phyloP scores from a whole-genome alignment of 2,888 invertebrate genomes.

The Cantharis lateralis region DNA sequence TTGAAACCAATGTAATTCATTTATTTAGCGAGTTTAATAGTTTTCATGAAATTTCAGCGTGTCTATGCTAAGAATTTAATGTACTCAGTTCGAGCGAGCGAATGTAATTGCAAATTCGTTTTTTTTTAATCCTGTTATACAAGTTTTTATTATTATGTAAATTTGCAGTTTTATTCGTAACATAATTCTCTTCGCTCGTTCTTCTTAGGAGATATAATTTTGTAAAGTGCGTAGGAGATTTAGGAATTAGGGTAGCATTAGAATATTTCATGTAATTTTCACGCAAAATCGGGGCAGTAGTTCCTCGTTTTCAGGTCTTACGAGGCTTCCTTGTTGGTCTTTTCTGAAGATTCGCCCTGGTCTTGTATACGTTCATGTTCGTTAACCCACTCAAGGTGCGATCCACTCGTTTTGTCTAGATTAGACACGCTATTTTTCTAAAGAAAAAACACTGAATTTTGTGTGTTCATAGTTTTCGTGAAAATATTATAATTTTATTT shows the following conservation, averaged over 20 bases:
- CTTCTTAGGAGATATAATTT: constrained; percentile 12
- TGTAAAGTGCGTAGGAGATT: constrained; percentile 19
- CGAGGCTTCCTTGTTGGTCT: constrained; percentile 52
- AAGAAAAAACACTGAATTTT: constrained; percentile 19
- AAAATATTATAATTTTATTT: neutral
- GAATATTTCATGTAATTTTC: constrained; percentile 33
- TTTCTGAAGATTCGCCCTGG: constrained; percentile 53
- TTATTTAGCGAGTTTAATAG: constrained; percentile 13
- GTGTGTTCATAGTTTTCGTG: constrained; percentile 2
- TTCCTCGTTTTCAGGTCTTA: constrained; percentile 55
- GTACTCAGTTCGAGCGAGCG: constrained; percentile 39
- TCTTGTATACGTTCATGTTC: constrained; percentile 52
- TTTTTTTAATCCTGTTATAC: constrained; percentile 9
- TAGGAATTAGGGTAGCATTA: constrained; percentile 28
- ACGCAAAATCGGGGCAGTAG: constrained; percentile 52
- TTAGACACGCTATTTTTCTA: constrained; percentile 32
- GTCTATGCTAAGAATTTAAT: constrained; percentile 44
- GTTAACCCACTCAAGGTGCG: constrained; percentile 53
- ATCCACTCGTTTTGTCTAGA: constrained; percentile 50
- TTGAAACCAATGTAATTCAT: constrained; percentile 8
- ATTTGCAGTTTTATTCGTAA: constrained; percentile 5
- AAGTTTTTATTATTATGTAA: constrained; percentile 21
- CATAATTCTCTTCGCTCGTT: constrained; percentile 21
- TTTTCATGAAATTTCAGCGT: constrained; percentile 56
- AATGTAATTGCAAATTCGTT: constrained; percentile 10